These are phyloP conservation scores for Melieria omissa DNA, from an alignment of 2,888 invertebrate species.

Conservation along the genomic window DNA sequence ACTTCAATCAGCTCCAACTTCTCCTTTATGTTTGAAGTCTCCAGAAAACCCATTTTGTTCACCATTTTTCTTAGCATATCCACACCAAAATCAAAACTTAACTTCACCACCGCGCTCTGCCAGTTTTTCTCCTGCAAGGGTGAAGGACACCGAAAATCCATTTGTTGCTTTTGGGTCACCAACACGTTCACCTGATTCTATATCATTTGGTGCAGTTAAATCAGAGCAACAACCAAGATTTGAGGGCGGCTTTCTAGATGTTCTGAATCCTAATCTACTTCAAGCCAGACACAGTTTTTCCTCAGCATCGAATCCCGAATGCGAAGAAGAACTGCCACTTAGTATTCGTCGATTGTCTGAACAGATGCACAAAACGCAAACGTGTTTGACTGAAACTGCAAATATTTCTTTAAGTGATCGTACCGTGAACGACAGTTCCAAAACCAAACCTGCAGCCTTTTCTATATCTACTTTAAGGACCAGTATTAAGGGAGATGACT, in stretches of 20 bases:
- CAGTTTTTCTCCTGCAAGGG: conserved; percentile 54
- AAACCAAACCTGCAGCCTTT: conserved; percentile 25
- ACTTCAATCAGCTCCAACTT: conserved; percentile 57
- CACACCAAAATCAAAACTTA: conserved; percentile 40
- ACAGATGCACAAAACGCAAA: conserved; percentile 54
- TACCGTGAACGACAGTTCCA: conserved; percentile 40
- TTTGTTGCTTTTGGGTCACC: conserved; percentile 37
- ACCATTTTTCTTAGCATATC: conserved; percentile 41
- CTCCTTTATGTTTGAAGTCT: conserved; percentile 53
- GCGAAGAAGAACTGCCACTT: conserved; percentile 61
- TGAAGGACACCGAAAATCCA: conserved; percentile 47
- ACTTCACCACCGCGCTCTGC: conserved; percentile 48
- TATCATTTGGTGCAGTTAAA: conserved; percentile 36
- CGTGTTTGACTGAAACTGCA: conserved; percentile 38
- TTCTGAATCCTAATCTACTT: conserved; percentile 55
- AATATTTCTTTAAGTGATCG: conserved; percentile 48
- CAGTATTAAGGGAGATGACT: conserved; percentile 44
- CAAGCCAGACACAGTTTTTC: conserved; percentile 64
- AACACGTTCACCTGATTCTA: conserved; percentile 34
- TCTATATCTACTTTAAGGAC: conserved; percentile 21
- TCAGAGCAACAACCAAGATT: conserved; percentile 31
- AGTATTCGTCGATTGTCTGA: conserved; percentile 64
- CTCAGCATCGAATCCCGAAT: conserved; percentile 52
- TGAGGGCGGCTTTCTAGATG: conserved; percentile 53
- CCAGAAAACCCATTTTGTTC: conserved; percentile 49